Conservation (phyloP, 2,113 vertebrate genomes). For the Hemiscyllium ocellatum region DNA sequence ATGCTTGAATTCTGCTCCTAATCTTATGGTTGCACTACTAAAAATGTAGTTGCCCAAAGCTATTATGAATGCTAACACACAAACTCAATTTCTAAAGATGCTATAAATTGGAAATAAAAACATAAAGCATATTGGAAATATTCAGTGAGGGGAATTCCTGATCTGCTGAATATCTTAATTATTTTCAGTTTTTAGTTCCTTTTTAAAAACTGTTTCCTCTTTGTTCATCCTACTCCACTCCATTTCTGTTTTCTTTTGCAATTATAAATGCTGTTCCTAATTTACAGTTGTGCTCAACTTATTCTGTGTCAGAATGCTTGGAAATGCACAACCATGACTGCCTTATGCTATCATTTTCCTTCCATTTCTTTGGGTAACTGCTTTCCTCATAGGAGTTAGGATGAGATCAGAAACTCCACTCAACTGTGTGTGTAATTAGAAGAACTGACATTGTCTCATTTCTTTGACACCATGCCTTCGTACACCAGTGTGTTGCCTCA, state of each 20-base stretch:
- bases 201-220: too few species aligned
- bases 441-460: background rate
- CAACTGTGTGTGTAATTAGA: background rate
- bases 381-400: background rate
- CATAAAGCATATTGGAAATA: too few species aligned
- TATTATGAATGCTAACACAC: too few species aligned
- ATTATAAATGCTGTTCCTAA: background rate
- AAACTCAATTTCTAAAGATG: too few species aligned
- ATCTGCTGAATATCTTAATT: too few species aligned
- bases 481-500: background rate
- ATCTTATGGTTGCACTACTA: too few species aligned
- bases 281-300: background rate
- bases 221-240: background rate
- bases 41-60: too few species aligned
- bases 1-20: too few species aligned
- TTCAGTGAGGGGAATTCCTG: too few species aligned
- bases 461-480: background rate
- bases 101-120: too few species aligned
- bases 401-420: background rate
- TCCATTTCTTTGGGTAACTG: background rate
- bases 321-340: background rate
- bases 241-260: background rate
- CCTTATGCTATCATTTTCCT: background rate
- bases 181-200: too few species aligned
- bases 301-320: background rate